phyloP scores from a whole-genome alignment of 2,797 vertebrate species.

The Podargus strigoides region DNA sequence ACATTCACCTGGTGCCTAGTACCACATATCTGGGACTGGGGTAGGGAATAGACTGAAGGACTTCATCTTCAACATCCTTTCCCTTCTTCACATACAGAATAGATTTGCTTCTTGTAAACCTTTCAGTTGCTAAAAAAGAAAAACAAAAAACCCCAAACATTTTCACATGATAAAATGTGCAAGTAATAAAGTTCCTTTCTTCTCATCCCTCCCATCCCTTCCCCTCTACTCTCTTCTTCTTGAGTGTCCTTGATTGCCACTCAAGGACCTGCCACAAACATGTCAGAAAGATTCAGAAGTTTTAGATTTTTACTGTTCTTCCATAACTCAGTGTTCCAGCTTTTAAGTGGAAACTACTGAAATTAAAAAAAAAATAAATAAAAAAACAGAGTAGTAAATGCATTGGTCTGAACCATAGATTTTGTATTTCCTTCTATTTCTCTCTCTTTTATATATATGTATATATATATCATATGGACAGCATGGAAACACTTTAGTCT shows the following conservation, averaged over 20 bases:
- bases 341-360: not conserved
- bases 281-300: not conserved
- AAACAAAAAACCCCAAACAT: too few species aligned
- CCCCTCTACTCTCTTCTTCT: fast-evolving
- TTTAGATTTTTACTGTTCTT: not conserved
- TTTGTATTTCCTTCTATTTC: not conserved
- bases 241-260: not conserved
- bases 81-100: not conserved
- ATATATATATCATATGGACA: not conserved
- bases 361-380: not conserved
- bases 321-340: not conserved
- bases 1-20: not conserved
- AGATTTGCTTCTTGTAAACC: not conserved
- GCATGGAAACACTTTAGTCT: not conserved
- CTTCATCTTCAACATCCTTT: not conserved
- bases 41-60: not conserved
- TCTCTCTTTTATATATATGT: not conserved
- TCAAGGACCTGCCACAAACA: not conserved
- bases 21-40: not conserved
- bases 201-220: fast-evolving
- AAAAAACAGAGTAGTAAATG: not conserved
- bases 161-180: not conserved
- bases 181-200: not conserved
- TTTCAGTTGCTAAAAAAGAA: not conserved
- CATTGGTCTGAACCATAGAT: not conserved